Base-by-base conservation (phyloP, 2,888 invertebrate genomes). In the Amphimallon solstitiale region DNA sequence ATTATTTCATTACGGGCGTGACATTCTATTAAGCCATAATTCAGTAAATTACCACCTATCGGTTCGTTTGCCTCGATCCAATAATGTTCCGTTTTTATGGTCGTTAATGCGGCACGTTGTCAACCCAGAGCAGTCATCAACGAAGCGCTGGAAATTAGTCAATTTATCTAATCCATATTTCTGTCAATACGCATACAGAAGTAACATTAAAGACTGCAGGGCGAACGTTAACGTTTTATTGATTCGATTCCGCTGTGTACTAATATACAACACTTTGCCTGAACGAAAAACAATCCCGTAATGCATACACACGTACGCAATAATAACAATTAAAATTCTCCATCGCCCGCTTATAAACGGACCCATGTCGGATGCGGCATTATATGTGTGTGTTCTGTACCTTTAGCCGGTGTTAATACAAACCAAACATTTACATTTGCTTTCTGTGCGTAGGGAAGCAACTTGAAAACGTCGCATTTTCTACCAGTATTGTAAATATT, bases 361-460 rank as follows among this genome's bases (percentile, higher is more conserved):
- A 29, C 29, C 29, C 29, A 29, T 29, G 29, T 29, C 29, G 29
- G 29, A 29, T 29, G 29, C 29, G 2, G 29, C 10, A 51, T 56
- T 40, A 56, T 40, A 43, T 9, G 21, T 40, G 23, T 23, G 19
- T 37, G 17, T 14, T 3, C 43, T 17, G 15, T 40, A 29, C 23
- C 21, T 9, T 40, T 56, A 56, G 17, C 40, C 40, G 21, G 21
- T 23, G 56, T 56, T 56, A 56, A 56, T 40, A 56, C 21, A 40
- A 40, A 10, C 23, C 37, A 64, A 65, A 49, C 66, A 63, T 51
- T 71, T 70, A 84, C 85, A 79, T 90, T 90, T 12, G 89, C 88
- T 73, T 88, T 86, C 90, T 90, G n/a, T n/a, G 90, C 87, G 89
- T 88, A 23, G 90, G 81, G 90, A 90, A 90, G 72, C 90, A 85